phyloP scores from a whole-genome alignment of 2,113 vertebrate species.

The Oncorhynchus keta region DNA sequence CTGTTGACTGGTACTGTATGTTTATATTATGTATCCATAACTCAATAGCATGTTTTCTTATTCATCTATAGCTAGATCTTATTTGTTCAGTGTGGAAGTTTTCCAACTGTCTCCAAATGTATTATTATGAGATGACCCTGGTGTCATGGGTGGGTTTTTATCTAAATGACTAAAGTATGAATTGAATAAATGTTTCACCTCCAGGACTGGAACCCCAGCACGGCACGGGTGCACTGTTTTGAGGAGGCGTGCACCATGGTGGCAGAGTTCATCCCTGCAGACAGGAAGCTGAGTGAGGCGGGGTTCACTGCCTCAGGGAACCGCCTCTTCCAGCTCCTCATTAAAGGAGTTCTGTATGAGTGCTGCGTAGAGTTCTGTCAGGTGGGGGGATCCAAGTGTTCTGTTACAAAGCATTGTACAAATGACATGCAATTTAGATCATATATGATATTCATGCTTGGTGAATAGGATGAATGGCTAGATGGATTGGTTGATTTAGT shows the following conservation, averaged over 20 bases:
- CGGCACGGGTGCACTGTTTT: constrained; percentile 94
- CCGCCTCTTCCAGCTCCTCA: constrained; percentile 93
- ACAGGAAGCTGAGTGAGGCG: constrained; percentile 95
- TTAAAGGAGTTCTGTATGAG: constrained; percentile 96
- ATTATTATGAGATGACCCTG: no score
- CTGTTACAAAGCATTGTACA: no score
- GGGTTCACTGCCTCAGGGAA: constrained; percentile 95
- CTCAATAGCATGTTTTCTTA: no score
- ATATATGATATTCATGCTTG: no score
- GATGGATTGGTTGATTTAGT: not conserved
- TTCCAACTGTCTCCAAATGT: not conserved
- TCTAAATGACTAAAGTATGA: no score
- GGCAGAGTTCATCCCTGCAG: constrained; percentile 95
- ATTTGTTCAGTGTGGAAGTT: not conserved
- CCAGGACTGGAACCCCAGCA: constrained; percentile 96
- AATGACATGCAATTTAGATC: no score
- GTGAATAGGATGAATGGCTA: no score
- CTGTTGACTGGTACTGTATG: no score
- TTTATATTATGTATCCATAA: no score
- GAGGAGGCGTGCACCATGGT: constrained; percentile 95
- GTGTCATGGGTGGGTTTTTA: not conserved
- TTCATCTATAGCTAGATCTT: not conserved
- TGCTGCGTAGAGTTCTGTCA: constrained; percentile 98
- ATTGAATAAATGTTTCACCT: not conserved
- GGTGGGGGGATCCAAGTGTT: constrained; percentile 28